Evolutionary conservation across 2,888 invertebrate genomes (phyloP).

Genomic region (Xanthorhoe spadicearia): DNA sequence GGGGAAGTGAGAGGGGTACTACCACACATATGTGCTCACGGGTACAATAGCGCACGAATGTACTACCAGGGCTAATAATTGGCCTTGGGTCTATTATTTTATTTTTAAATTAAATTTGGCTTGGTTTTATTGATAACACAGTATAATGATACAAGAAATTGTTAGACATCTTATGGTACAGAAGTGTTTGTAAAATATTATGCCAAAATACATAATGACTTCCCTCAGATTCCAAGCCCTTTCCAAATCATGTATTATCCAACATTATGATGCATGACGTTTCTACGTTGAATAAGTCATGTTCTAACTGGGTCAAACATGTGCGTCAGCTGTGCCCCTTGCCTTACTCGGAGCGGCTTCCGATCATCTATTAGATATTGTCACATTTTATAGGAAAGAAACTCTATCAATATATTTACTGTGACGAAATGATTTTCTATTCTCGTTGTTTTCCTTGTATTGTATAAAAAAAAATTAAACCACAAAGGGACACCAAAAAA

Average conservation of each 20-base stretch:
- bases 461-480: neutral
- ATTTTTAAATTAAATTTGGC: no score
- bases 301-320: conserved; percentile 67
- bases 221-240: no score
- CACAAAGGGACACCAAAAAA: neutral
- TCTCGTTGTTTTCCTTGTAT: neutral
- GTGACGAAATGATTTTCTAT: conserved; percentile 22
- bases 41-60: no score
- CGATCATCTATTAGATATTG: conserved; percentile 51
- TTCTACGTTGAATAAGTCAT: conserved; percentile 34
- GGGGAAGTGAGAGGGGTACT: no score
- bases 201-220: no score
- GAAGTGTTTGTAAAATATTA: no score
- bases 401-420: conserved; percentile 42
- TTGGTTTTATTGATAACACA: no score
- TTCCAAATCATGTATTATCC: conserved; percentile 5
- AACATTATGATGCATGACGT: conserved; percentile 15
- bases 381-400: conserved; percentile 38
- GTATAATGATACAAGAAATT: no score
- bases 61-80: no score
- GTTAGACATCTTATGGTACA: no score
- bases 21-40: no score
- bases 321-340: conserved; percentile 61
- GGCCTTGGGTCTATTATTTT: no score
- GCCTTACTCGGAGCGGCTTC: conserved; percentile 70